Base-by-base conservation (phyloP, 2,888 invertebrate species). In the Leptopilina myrica region DNA sequence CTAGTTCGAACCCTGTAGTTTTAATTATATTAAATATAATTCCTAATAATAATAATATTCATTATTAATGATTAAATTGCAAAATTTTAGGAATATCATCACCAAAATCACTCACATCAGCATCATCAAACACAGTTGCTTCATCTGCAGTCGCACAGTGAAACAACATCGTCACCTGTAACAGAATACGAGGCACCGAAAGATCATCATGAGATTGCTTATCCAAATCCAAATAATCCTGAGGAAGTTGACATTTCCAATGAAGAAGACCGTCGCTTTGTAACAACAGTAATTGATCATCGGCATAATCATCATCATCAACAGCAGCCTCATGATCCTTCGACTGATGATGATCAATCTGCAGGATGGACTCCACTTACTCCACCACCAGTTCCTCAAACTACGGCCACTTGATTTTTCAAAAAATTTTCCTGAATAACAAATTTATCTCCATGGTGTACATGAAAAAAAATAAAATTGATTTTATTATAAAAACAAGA, bases 381-480 rank as follows among this genome's bases (percentile, higher is more conserved):
- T 1, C 90, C 91, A 49, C 89, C 91, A 0, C 90, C 91, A 1
- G 87, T 88, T 0, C 87, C 90, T 4, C 91, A 91, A 80, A 91
- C 91, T 5, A 90, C 91, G 5, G 90, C 91, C 76, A 90, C 91
- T 86, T 91, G 89, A 91, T 83, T 80, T 26, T 12, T 49, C 9
- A 49, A 9, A 20, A 81, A 53, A 5, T 40, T 14, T 6, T 26
- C 33, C 40, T 2, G 12, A 46, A 20, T 64, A 43, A n/a, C 33
- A 33, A 20, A 46, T 62, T 76, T 59, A 15, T 76, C 59, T 69
- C 20, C 20, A 12, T 33, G 33, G 3, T 33, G 33, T 53, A 49
- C 11, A 5, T 11, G 49, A 49, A 49, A 77, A 20, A 66, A n/a
- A 9, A 77, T 15, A 20, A 67, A 46, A 20, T 46, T 49, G 26